Evolutionary conservation across 2,797 vertebrate genomes (phyloP), one percentile per base, ranked within the genome.

Genomic region (Anniella stebbinsi): DNA sequence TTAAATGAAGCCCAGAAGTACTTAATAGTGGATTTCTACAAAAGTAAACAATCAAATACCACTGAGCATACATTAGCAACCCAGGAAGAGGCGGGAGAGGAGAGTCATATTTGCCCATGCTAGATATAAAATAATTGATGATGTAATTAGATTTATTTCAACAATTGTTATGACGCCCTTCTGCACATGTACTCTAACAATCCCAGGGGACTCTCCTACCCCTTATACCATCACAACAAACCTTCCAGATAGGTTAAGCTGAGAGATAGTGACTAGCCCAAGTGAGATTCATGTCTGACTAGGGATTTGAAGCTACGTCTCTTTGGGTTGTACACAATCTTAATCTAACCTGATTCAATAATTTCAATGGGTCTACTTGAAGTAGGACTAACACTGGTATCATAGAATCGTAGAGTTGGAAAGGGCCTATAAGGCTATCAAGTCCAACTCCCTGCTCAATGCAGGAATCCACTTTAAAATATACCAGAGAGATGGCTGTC

Each of bases 1-100:
- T 93, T 95, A 95, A 93, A 94, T 18, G 33, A 95, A 94, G 92
- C 91, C 94, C 92, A 92, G 81, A 92, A 95, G 89, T 89, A 87
- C 93, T 96, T 95, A 94, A 87, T 0, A 76, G 89, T 11, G 85
- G 93, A 91, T 94, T 94, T 88, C 89, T 87, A 85, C 28, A 82
- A 66, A 88, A 88, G 89, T 1, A 94, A 94, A 94, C 91, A 92
- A 91, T 33, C 94, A 91, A 73, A 81, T 73, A 57, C 0, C 0
- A 75, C n/a, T 80, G 76, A 89, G 63, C 33, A 0, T 0, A 60
- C 84, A 84, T 69, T 69, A 90, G 57, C 38, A 92, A 76, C 33
- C 30, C 0, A 0, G 69, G 0, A 36, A 38, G 30, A 9, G 67
- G 41, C 84, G 51, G n/a, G 33, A 63, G 25, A 90, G 75, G 33